Evolutionary conservation across 2,797 vertebrate species (phyloP), one percentile per base, ranked within the genome.

Genomic region (Sebastes glaucus): DNA sequence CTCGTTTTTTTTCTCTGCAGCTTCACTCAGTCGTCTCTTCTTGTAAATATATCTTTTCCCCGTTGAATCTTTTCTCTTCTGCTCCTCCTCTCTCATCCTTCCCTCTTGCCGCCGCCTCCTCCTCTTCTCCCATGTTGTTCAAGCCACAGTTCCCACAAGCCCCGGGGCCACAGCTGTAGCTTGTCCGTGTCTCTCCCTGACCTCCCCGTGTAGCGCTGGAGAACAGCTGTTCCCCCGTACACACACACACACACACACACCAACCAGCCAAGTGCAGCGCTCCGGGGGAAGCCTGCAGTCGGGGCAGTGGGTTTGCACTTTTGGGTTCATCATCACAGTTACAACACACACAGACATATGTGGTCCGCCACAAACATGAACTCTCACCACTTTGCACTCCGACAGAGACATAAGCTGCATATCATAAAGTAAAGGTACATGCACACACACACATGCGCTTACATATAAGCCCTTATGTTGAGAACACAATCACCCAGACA

Each of bases 101-200:
- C 42, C 42, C 42, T 46, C 38, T 22, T 53, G 56, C 22, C 2
- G 20, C 20, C 27, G 18, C 65, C 53, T n/a, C 70, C 78, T 46
- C 42, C 42, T 85, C 13, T 55, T 85, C 83, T 90, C 84, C 90
- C 87, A 86, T 83, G 69, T 82, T 83, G 88, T 75, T 86, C 30
- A 83, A 84, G 88, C 88, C 86, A 83, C 85, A 80, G 88, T 93
- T 94, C 93, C 92, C 93, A 94, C 86, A 91, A 85, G 80, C 92
- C 91, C 81, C 33, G 52, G 67, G 89, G 91, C 92, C 93, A 93
- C 95, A 95, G 95, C 93, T 95, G 94, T 91, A 89, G 82, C 81
- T 62, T 53, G 69, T 70, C 71, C 66, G 60, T 79, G 78, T 87
- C 85, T 88, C 72, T 78, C 81, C 27, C 85, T 92, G 93, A 93